Evolutionary conservation across 2,888 invertebrate genomes (phyloP).

Genomic region (Acleris cristana): DNA sequence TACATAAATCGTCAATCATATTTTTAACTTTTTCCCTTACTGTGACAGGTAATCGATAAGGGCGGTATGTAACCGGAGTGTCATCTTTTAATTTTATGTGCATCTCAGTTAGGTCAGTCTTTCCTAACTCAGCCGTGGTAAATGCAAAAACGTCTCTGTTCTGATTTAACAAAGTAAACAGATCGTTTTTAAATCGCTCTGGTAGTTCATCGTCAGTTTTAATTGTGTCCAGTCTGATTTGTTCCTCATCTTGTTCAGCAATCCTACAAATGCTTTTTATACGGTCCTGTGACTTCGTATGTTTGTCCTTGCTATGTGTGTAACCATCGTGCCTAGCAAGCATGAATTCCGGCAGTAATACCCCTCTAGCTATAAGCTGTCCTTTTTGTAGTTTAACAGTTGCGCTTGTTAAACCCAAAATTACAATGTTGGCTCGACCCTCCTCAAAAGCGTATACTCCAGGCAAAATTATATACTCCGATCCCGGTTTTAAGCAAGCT

Average conservation of each 20-base stretch:
- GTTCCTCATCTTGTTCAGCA: not conserved
- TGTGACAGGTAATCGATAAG: constrained; percentile 25
- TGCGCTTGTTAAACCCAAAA: constrained; percentile 1
- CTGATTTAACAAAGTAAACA: constrained; percentile 18
- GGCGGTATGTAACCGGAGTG: constrained; percentile 36
- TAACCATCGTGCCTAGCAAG: not conserved
- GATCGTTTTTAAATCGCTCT: not conserved
- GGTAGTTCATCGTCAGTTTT: constrained; percentile 7
- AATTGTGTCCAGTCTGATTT: not conserved
- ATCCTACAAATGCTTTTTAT: not conserved
- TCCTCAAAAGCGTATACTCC: constrained; percentile 4
- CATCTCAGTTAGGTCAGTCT: constrained; percentile 32
- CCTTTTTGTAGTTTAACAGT: not conserved
- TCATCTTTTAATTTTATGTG: constrained; percentile 29
- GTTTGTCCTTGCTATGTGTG: not conserved
- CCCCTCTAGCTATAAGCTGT: constrained; percentile 7
- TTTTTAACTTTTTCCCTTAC: constrained; percentile 13
- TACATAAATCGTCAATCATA: constrained; percentile 5
- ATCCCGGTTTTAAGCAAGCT: constrained; percentile 5
- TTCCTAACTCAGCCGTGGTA: constrained; percentile 25
- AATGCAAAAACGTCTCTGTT: constrained; percentile 35
- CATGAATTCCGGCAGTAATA: constrained; percentile 2
- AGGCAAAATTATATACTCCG: constrained; percentile 1
- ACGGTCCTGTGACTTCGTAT: not conserved
- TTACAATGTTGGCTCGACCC: not conserved